Percentiles rank a stretch among this genome's conserved stretches.
phyloP scores from a whole-genome alignment of 1,140 invertebrate genomes.

The Callitettix versicolor region DNA sequence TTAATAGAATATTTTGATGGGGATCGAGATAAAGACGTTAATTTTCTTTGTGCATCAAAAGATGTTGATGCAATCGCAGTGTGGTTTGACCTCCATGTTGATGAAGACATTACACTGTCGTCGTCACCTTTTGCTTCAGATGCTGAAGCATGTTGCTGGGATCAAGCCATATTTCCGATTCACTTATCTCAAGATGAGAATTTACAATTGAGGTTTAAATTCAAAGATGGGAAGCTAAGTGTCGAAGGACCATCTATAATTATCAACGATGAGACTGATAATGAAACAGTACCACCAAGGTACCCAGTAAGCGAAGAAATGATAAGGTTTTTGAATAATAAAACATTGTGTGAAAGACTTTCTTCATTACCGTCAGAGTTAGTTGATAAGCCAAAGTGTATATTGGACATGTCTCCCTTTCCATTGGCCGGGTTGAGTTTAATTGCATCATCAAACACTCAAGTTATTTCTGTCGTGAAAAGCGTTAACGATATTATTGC shows the following conservation, averaged over 20 bases:
- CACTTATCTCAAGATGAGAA: slow-evolving; percentile 24
- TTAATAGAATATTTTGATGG: slow-evolving; percentile 30
- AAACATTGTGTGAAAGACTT: slow-evolving; percentile 31
- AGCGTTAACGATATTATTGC: slow-evolving; percentile 22
- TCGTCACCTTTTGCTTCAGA: slow-evolving; percentile 31
- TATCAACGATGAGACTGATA: neutral
- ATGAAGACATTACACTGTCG: slow-evolving; percentile 47
- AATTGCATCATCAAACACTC: slow-evolving; percentile 25
- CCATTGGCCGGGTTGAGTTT: slow-evolving; percentile 31
- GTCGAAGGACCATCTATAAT: neutral
- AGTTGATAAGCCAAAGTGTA: slow-evolving; percentile 7
- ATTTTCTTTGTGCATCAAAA: slow-evolving; percentile 29
- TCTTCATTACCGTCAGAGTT: slow-evolving; percentile 22
- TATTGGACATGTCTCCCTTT: slow-evolving; percentile 34
- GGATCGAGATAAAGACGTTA: neutral
- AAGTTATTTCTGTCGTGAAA: slow-evolving; percentile 28
- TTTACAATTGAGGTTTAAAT: slow-evolving; percentile 25
- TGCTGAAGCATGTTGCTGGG: slow-evolving; percentile 49
- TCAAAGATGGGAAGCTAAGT: slow-evolving; percentile 22
- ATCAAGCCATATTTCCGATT: slow-evolving; percentile 56
- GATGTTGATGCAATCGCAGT: slow-evolving; percentile 49
- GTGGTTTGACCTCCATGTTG: slow-evolving; percentile 65
- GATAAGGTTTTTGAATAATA: slow-evolving; percentile 38
- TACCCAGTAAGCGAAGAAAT: neutral
- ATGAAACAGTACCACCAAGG: neutral